Base-by-base conservation (phyloP, 2,113 vertebrate species). In the Penelope pileata region DNA sequence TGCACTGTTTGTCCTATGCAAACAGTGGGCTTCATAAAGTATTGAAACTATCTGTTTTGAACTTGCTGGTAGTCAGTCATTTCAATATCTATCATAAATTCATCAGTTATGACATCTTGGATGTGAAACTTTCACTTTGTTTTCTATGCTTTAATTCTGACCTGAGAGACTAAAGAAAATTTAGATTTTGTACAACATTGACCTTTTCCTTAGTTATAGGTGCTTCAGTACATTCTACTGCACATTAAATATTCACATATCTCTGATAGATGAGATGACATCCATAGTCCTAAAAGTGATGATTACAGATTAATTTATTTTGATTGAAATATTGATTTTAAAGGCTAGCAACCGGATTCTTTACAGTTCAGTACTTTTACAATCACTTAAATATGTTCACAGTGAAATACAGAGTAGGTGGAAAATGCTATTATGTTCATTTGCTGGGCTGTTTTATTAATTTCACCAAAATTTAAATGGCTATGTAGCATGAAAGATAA, bases 151-250 rank as follows among this genome's bases (percentile, higher is more conserved):
- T 84, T 64, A 62, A 48, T 75, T 96, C 42, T 88, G 15, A 86
- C 91, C 91, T 38, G 45, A 90, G 27, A 92, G 4, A 60, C 70
- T 75, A 63, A 89, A 77, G 40, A 63, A 13, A 88, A 94, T 92
- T 95, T 90, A 75, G 45, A 69, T 87, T 93, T 86, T 36, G 54
- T 81, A 45, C 6, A 72, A 34, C 1, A 2, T 14, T 95, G 94
- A 93, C 80, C 58, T 93, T 94, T 91, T 53, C 43, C 26, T 87
- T 73, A 76, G 87, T 92, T 89, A 83, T 43, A 85, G 45, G 58
- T 89, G 24, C 26, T 83, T 86, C 34, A 8, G 3, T 94, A 48
- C 47, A 43, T 90, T 23, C 36, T 32, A 32, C 62, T 58, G 60
- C 48, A n/a, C 23, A 63, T 83, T 87, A 84, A 63, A 26, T 87